phyloP scores from a whole-genome alignment of 2,888 invertebrate species.

The Spisula solida region DNA sequence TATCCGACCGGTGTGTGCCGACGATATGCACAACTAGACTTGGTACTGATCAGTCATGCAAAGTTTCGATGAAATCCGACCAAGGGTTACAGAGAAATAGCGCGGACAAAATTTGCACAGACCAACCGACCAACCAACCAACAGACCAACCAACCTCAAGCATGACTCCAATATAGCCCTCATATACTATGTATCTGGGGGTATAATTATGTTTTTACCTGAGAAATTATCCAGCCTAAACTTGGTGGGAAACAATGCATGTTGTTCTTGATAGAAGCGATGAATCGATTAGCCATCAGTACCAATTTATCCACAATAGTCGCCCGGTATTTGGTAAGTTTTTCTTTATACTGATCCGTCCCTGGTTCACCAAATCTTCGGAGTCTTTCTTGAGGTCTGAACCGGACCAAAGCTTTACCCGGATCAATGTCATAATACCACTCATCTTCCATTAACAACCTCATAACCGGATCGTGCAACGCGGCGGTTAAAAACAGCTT shows the following conservation, averaged over 20 bases:
- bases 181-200: too few species aligned
- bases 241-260: conserved; percentile 96
- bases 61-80: too few species aligned
- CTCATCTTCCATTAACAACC: conserved; percentile 96
- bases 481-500: conserved; percentile 97
- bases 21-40: too few species aligned
- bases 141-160: too few species aligned
- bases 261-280: conserved; percentile 93
- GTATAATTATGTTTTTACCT: conserved; percentile 85
- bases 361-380: conserved; percentile 93
- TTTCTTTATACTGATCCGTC: conserved; percentile 92
- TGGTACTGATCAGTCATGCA: too few species aligned
- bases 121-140: too few species aligned
- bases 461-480: conserved; percentile 96
- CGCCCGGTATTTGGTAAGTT: conserved; percentile 93
- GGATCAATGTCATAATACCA: conserved; percentile 97
- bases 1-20: too few species aligned
- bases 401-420: conserved; percentile 92
- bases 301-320: conserved; percentile 93
- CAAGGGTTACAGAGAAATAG: too few species aligned
- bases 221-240: conserved; percentile 96
- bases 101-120: too few species aligned
- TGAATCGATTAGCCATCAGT: conserved; percentile 93
- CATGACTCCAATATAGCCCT: too few species aligned
- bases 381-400: conserved; percentile 89